These are phyloP conservation scores for Cataglyphis rosenhaueri DNA, from an alignment of 2,888 invertebrate species.

Conservation along the genomic window DNA sequence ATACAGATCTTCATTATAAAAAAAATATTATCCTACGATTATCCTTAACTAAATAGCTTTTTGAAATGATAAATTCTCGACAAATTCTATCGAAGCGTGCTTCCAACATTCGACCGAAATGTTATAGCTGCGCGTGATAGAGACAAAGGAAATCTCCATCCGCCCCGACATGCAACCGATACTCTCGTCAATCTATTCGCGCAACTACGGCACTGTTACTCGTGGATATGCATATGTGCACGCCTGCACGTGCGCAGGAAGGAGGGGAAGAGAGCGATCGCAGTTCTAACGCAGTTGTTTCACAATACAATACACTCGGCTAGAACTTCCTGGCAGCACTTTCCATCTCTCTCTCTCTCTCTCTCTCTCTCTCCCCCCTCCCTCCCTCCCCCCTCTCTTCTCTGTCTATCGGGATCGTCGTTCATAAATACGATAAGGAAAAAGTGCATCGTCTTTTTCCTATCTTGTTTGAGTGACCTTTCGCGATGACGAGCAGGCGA, in stretches of 20 bases:
- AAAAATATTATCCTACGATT: neutral
- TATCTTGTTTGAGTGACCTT: constrained; percentile 58
- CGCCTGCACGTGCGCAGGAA: constrained; percentile 37
- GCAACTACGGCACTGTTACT: constrained; percentile 60
- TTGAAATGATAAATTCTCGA: neutral
- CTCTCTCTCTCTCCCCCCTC: neutral
- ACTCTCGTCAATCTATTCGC: constrained; percentile 40
- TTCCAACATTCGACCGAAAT: constrained; percentile 12
- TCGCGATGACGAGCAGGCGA: constrained; percentile 56
- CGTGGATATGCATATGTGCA: constrained; percentile 56
- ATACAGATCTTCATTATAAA: neutral
- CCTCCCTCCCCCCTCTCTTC: neutral
- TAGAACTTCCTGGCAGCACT: constrained; percentile 59
- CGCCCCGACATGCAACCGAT: constrained; percentile 31
- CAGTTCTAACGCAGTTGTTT: constrained; percentile 55
- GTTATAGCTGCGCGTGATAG: neutral
- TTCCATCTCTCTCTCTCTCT: neutral
- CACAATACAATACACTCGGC: constrained; percentile 46
- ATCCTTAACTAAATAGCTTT: neutral
- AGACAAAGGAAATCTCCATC: constrained; percentile 23
- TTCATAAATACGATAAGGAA: constrained; percentile 57
- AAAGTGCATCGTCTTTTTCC: constrained; percentile 49
- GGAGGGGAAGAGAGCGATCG: constrained; percentile 24
- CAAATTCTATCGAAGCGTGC: neutral
- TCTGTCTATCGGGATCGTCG: constrained; percentile 43